Conservation (phyloP, 2,797 vertebrate species). For the Rachycentron canadum region DNA sequence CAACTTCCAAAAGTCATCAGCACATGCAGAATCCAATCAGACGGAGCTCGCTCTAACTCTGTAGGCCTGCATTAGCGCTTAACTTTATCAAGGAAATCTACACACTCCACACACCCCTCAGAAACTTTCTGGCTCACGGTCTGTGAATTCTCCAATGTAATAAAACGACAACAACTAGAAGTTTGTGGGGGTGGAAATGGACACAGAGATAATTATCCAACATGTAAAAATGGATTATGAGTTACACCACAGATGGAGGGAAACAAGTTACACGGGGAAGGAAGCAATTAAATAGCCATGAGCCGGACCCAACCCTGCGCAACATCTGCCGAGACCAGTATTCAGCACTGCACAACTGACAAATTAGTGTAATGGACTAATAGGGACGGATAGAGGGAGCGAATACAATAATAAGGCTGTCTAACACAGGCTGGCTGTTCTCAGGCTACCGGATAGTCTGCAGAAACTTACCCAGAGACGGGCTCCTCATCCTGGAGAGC, state of each 20-base stretch:
- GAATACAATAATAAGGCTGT: conserved; percentile 83
- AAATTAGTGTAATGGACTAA: conserved; percentile 85
- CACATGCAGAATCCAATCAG: conserved; percentile 48
- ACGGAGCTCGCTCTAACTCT: conserved; percentile 31
- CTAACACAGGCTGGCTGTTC: conserved; percentile 72
- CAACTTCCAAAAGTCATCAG: conserved; percentile 52
- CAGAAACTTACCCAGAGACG: conserved; percentile 91
- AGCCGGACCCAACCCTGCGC: conserved; percentile 83
- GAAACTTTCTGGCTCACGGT: conserved; percentile 74
- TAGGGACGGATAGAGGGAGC: conserved; percentile 78
- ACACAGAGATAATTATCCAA: conserved; percentile 83
- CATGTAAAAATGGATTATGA: conserved; percentile 85
- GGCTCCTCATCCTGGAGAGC: conserved; percentile 84
- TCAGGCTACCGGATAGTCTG: conserved; percentile 75
- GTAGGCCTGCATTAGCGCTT: conserved; percentile 55
- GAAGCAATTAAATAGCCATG: conserved; percentile 87
- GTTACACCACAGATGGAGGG: conserved; percentile 82
- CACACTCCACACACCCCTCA: conserved; percentile 61
- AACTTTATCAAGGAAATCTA: conserved; percentile 68
- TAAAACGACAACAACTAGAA: conserved; percentile 76
- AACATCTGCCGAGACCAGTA: conserved; percentile 85
- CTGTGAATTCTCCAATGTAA: conserved; percentile 78
- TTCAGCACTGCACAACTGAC: conserved; percentile 81
- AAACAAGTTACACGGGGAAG: conserved; percentile 85
- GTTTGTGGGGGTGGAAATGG: conserved; percentile 81